Percentiles rank a stretch among this genome's conserved stretches.
These are phyloP conservation scores for Tangara arthus DNA, from an alignment of 2,797 vertebrate genomes.

Conservation along the genomic window DNA sequence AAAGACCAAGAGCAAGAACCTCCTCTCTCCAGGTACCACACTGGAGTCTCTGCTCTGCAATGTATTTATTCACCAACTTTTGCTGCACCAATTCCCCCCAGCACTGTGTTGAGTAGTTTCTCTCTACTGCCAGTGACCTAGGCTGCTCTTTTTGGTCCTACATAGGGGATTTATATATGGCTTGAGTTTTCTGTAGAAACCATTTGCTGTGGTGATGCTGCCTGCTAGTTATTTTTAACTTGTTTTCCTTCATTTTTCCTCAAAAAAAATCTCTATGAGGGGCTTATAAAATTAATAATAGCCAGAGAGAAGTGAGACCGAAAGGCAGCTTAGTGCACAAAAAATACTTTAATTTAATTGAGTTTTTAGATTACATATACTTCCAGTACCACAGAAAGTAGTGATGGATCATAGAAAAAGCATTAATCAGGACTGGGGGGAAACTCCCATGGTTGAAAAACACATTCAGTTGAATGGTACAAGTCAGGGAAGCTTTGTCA, in stretches of 20 bases:
- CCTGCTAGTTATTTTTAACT: not conserved
- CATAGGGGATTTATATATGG: not conserved
- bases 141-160: not conserved
- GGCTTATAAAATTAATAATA: not conserved
- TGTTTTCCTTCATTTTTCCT: fast-evolving
- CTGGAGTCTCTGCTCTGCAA: not conserved
- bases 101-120: not conserved
- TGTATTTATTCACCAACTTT: not conserved
- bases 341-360: not conserved
- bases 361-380: not conserved
- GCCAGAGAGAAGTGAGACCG: not conserved
- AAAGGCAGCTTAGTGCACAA: not conserved
- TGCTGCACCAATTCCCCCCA: not conserved
- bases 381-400: not conserved
- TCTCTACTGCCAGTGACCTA: not conserved
- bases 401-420: not conserved
- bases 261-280: not conserved
- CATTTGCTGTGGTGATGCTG: not conserved
- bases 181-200: not conserved
- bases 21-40: not conserved
- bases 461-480: not conserved
- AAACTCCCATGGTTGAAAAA: not conserved
- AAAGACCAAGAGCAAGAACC: not conserved
- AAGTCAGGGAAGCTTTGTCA: not conserved
- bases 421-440: not conserved